Percentiles rank a stretch among this genome's conserved stretches.
phyloP scores from a whole-genome alignment of 2,797 vertebrate species.

The Microctenopoma stevenorrisi region DNA sequence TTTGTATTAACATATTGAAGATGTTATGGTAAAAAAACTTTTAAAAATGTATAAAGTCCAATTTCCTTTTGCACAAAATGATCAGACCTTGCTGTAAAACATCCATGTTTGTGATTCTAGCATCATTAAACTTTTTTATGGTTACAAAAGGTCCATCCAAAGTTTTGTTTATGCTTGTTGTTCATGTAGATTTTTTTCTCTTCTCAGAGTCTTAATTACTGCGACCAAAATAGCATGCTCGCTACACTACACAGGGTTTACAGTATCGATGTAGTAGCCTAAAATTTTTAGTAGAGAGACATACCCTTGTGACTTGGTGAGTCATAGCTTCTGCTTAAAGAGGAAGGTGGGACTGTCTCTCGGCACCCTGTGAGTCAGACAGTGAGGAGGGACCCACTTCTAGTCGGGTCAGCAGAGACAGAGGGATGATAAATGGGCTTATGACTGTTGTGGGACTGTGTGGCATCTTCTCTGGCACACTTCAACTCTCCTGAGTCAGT shows the following conservation, averaged over 20 bases:
- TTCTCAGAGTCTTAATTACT: too few relatives aligned
- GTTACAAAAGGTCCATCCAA: too few relatives aligned
- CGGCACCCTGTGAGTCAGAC: constrained; percentile 60
- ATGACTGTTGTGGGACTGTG: constrained; percentile 57
- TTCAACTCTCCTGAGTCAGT: constrained; percentile 54
- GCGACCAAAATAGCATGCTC: too few relatives aligned
- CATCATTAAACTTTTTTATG: too few relatives aligned
- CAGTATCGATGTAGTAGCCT: constrained; percentile 11
- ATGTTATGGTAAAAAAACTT: too few relatives aligned
- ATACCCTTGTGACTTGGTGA: constrained; percentile 32
- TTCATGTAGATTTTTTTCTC: too few relatives aligned
- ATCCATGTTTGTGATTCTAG: too few relatives aligned
- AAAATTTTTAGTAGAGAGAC: constrained; percentile 16
- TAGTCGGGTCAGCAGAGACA: constrained; percentile 65
- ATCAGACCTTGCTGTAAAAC: too few relatives aligned
- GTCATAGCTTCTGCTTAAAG: constrained; percentile 61
- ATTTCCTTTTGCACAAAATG: too few relatives aligned
- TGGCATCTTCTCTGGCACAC: constrained; percentile 60
- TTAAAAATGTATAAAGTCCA: too few relatives aligned
- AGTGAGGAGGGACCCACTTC: constrained; percentile 64
- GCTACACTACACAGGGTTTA: not conserved
- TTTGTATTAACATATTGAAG: too few relatives aligned
- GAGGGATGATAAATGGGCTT: constrained; percentile 64
- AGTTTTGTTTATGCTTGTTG: too few relatives aligned
- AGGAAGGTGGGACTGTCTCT: constrained; percentile 49